These are phyloP conservation scores for Micrasema minimum DNA, from an alignment of 1,140 invertebrate species.

Conservation along the genomic window DNA sequence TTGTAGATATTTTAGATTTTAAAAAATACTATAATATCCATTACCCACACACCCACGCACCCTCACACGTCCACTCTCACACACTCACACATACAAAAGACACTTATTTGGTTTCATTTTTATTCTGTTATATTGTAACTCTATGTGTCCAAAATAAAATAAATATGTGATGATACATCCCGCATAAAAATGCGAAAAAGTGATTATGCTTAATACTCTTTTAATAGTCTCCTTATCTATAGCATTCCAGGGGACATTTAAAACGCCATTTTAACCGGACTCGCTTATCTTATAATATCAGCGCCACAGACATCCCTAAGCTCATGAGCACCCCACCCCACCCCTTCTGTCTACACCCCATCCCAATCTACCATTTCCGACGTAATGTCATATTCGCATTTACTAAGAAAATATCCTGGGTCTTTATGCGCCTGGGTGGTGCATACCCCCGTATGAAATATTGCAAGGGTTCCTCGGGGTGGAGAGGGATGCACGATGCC, in stretches of 20 bases:
- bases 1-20: no score
- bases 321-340: constrained; percentile 8
- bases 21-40: no score
- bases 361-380: constrained; percentile 29
- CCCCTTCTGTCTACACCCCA: neutral
- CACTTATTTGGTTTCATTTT: no score
- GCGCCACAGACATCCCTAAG: constrained; percentile 20
- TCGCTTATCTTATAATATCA: constrained; percentile 40
- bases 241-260: constrained; percentile 14
- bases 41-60: no score
- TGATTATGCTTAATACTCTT: neutral
- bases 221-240: constrained; percentile 26
- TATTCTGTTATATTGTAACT: no score
- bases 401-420: constrained; percentile 45
- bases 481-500: constrained; percentile 10
- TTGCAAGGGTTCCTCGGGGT: constrained; percentile 20
- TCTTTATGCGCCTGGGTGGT: constrained; percentile 43
- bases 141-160: no score
- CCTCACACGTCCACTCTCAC: no score
- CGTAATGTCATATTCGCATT: constrained; percentile 51
- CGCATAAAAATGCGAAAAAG: no score
- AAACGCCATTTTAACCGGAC: constrained; percentile 31
- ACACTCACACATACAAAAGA: no score
- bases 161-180: no score
- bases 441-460: constrained; percentile 44